Conservation (phyloP, 2,113 vertebrate genomes). For the Myrmecophaga tridactyla region DNA sequence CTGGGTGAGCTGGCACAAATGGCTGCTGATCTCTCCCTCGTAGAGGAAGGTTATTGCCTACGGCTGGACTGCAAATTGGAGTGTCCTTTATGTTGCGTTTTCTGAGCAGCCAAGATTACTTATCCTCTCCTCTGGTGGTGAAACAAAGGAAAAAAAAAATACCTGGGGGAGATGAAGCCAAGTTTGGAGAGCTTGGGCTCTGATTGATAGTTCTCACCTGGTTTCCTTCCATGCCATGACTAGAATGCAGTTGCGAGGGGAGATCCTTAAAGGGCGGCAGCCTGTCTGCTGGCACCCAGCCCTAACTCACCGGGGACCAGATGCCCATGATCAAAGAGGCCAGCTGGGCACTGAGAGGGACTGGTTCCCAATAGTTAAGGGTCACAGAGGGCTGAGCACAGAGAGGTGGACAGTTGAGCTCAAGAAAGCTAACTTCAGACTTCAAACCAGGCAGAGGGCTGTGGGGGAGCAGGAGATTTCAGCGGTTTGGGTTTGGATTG, state of each 20-base stretch:
- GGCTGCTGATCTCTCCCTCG: not conserved
- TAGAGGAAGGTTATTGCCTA: not conserved
- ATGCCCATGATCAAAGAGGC: not conserved
- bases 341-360: not conserved
- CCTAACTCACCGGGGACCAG: not conserved
- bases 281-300: not conserved
- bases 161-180: not conserved
- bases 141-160: not conserved
- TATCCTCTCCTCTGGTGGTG: not conserved
- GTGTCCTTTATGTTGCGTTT: slow-evolving; percentile 1
- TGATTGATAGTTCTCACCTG: not conserved
- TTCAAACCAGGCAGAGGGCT: not conserved
- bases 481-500: not conserved
- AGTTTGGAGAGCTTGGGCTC: not conserved
- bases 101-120: not conserved
- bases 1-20: not conserved
- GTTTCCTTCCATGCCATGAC: not conserved
- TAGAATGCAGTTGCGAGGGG: not conserved
- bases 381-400: not conserved
- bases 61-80: not conserved
- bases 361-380: not conserved
- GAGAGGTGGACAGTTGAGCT: not conserved
- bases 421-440: not conserved
- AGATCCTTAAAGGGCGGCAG: not conserved
- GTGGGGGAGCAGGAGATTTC: not conserved